Evolutionary conservation across 2,797 vertebrate genomes (phyloP).

Genomic region (Cichlasoma orientale): DNA sequence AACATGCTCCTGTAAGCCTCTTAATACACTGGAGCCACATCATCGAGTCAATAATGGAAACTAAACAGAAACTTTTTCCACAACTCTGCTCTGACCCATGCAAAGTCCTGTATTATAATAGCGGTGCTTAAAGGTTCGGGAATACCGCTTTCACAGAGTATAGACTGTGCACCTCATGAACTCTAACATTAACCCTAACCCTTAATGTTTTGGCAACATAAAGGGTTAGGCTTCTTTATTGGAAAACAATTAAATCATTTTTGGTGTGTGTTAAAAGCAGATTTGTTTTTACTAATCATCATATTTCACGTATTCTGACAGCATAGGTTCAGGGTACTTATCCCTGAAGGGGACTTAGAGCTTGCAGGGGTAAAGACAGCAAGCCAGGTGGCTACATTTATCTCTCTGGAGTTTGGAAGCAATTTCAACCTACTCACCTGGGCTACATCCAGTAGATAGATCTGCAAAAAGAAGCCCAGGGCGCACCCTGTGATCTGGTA

Average conservation of each 20-base stretch:
- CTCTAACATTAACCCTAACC: not conserved
- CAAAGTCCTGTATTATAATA: constrained; percentile 28
- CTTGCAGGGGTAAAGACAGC: not conserved
- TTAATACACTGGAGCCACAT: constrained; percentile 40
- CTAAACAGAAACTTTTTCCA: constrained; percentile 32
- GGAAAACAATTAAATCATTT: not conserved
- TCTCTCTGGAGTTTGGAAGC: not conserved
- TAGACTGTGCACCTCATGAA: not conserved
- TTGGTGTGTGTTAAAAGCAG: not conserved
- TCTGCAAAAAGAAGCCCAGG: constrained; percentile 96
- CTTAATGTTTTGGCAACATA: not conserved
- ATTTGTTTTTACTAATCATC: fast-evolving
- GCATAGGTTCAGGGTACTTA: not conserved
- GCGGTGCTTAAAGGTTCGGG: constrained; percentile 4
- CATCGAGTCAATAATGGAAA: constrained; percentile 37
- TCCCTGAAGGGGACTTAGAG: not conserved
- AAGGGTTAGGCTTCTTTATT: not conserved
- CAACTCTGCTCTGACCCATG: constrained; percentile 17
- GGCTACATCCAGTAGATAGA: constrained; percentile 94
- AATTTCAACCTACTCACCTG: constrained; percentile 82
- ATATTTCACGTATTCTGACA: not conserved
- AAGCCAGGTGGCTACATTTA: constrained; percentile 13
- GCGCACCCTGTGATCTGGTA: constrained; percentile 98
- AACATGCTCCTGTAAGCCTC: constrained; percentile 34
- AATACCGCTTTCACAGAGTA: not conserved